Evolutionary conservation across 2,888 invertebrate genomes (phyloP).

Genomic region (Leptopterna dolabrata): DNA sequence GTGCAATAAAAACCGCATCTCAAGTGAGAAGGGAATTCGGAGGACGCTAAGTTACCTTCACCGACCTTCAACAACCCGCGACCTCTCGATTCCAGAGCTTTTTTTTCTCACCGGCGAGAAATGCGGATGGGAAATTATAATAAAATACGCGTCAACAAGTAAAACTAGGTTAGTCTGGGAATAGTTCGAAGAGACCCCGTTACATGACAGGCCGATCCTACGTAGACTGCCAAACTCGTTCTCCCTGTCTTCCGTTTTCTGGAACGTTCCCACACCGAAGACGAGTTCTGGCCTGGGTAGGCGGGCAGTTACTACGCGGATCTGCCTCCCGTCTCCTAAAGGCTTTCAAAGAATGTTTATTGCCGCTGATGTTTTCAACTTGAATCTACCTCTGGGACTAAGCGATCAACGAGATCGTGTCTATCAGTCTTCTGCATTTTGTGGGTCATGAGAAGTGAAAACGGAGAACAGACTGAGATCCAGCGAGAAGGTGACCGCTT

Average conservation of each 20-base stretch:
- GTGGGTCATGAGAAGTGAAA: not conserved
- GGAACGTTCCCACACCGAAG: constrained; percentile 35
- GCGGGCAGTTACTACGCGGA: not conserved
- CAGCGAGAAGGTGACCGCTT: not conserved
- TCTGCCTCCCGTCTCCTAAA: not conserved
- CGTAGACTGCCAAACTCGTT: constrained; percentile 33
- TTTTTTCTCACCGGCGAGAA: not conserved
- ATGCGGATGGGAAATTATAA: constrained; percentile 3
- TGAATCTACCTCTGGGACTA: not conserved
- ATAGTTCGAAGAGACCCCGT: not conserved
- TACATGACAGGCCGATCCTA: constrained; percentile 31
- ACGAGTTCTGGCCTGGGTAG: not conserved
- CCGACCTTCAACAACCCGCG: not conserved
- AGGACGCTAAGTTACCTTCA: not conserved
- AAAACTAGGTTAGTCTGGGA: not conserved
- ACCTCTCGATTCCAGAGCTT: not conserved
- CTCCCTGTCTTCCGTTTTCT: not conserved
- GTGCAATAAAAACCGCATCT: too few relatives aligned
- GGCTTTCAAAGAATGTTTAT: not conserved
- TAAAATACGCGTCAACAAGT: constrained; percentile 19
- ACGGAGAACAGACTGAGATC: not conserved
- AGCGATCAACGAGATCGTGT: not conserved
- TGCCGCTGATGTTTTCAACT: not conserved
- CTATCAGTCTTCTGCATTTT: not conserved
- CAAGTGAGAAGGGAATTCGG: too few relatives aligned